Evolutionary conservation across 1,140 invertebrate species (phyloP).

Genomic region (Caenorhabditis tropicalis): DNA sequence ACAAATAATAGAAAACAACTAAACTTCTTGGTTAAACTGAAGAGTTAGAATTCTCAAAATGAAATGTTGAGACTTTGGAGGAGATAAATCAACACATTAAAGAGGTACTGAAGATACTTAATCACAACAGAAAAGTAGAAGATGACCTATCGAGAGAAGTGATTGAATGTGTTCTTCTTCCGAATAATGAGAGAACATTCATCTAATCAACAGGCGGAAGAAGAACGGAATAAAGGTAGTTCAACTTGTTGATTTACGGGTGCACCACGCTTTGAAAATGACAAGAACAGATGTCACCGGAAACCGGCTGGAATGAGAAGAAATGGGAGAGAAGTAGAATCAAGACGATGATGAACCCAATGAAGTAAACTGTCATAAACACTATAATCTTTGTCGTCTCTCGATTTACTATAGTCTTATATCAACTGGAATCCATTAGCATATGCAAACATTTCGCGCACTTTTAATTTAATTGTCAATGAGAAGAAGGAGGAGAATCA

Average conservation of each 20-base stretch:
- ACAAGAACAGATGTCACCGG: constrained; percentile 32
- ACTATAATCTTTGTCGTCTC: constrained; percentile 24
- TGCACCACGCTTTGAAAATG: neutral
- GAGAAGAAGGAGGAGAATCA: neutral
- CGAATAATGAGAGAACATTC: constrained; percentile 16
- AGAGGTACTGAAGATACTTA: too few species aligned
- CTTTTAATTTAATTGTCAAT: constrained; percentile 35
- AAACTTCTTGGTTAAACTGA: too few species aligned
- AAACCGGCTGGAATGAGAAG: neutral
- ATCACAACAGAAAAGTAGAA: too few species aligned
- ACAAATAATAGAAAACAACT: neutral
- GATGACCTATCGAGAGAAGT: neutral
- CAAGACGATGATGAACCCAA: neutral
- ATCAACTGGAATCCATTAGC: constrained; percentile 2
- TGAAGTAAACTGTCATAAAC: constrained; percentile 37
- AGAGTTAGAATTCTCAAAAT: too few species aligned
- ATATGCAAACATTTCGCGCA: constrained; percentile 43
- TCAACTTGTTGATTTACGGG: constrained; percentile 42
- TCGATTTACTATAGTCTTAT: neutral
- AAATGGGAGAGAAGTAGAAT: neutral
- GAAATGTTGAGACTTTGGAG: too few species aligned
- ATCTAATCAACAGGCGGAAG: constrained; percentile 15
- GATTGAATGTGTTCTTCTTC: neutral
- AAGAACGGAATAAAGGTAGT: constrained; percentile 10
- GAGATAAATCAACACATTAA: too few species aligned